These are phyloP conservation scores for Cephalopholis sonnerati DNA, from an alignment of 2,113 vertebrate species.

Conservation along the genomic window DNA sequence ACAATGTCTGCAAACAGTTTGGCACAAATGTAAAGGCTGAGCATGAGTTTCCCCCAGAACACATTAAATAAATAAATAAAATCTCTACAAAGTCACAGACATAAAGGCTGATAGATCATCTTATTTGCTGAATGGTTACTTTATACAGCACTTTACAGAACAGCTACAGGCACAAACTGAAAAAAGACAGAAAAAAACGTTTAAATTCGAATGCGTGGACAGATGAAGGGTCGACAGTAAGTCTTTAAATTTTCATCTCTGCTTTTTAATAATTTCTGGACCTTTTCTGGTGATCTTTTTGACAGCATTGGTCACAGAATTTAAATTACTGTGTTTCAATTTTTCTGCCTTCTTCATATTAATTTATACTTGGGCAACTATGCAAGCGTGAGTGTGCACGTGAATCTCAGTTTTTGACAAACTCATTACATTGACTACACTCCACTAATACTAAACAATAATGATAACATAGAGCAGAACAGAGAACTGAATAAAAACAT, in stretches of 20 bases:
- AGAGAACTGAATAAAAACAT: conserved; percentile 55
- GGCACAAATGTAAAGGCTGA: conserved; percentile 86
- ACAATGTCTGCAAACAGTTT: conserved; percentile 83
- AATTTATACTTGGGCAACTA: conserved; percentile 27
- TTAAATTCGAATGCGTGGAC: conserved; percentile 63
- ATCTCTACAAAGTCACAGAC: conserved; percentile 81
- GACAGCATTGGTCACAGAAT: conserved; percentile 19
- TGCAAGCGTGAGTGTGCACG: conserved; percentile 13
- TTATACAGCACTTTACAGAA: conserved; percentile 83
- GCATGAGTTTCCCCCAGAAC: conserved; percentile 66
- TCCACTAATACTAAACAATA: conserved; percentile 57
- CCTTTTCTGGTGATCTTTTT: neutral
- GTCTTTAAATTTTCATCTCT: conserved; percentile 6
- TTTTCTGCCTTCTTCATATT: neutral
- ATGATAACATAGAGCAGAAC: conserved; percentile 31
- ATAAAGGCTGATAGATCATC: conserved; percentile 74
- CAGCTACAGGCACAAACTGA: conserved; percentile 83
- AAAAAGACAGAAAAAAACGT: conserved; percentile 51
- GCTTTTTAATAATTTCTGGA: conserved; percentile 26
- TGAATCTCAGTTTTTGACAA: conserved; percentile 47
- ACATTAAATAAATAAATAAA: conserved; percentile 74
- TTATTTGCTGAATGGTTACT: conserved; percentile 78
- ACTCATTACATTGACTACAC: conserved; percentile 56
- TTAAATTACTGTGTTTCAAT: neutral
- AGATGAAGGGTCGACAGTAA: conserved; percentile 54